A percentile compares a stretch with the other conserved stretches of the same genome.
Evolutionary conservation across 2,797 vertebrate species (phyloP).

Genomic region (Pseudochaenichthys georgianus): DNA sequence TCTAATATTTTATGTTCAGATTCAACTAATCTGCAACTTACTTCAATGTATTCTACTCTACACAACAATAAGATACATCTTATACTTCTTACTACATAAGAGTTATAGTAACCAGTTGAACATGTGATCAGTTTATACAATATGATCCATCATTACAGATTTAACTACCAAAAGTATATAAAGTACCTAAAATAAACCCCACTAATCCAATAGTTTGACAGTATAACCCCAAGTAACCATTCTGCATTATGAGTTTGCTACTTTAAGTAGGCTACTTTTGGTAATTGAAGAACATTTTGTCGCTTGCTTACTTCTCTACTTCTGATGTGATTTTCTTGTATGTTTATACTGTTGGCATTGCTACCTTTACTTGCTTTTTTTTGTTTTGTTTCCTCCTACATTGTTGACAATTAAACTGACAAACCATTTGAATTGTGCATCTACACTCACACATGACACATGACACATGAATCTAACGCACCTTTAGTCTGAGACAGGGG

Average conservation of each 20-base stretch:
- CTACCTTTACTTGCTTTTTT: neutral
- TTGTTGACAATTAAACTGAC: neutral
- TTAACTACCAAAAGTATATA: neutral
- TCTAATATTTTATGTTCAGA: neutral
- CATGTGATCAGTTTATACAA: neutral
- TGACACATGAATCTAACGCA: neutral
- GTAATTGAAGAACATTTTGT: neutral
- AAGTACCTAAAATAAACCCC: neutral
- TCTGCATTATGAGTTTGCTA: neutral
- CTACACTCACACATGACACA: neutral
- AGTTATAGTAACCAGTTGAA: neutral
- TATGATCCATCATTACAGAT: neutral
- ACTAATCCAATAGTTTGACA: no score
- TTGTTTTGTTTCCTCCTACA: neutral
- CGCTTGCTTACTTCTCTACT: neutral
- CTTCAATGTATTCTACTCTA: neutral
- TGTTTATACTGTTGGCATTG: neutral
- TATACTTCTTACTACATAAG: neutral
- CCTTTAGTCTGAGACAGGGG: neutral
- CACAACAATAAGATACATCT: neutral
- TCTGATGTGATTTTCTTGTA: neutral
- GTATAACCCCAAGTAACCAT: neutral
- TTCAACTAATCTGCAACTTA: neutral
- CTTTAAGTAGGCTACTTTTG: neutral
- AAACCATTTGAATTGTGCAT: neutral